Evolutionary conservation across 2,113 vertebrate genomes (phyloP).

Genomic region (Pseudonaja textilis): DNA sequence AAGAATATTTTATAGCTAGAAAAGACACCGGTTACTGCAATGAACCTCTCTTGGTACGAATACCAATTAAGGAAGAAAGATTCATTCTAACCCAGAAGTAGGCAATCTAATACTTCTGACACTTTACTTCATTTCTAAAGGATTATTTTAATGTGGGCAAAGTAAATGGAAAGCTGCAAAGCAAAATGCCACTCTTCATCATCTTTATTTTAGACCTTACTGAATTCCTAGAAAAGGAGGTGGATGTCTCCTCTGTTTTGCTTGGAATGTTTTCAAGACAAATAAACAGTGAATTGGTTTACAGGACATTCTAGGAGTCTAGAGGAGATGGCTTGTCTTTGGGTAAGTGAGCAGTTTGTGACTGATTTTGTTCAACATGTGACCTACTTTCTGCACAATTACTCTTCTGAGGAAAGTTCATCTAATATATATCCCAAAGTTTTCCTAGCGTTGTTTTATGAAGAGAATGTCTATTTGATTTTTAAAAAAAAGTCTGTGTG

Average conservation of each 20-base stretch:
- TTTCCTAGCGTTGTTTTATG: neutral
- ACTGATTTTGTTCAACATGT: neutral
- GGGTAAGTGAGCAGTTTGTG: neutral
- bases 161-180: neutral
- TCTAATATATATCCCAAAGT: neutral
- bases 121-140: neutral
- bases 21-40: conserved; percentile 11
- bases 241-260: neutral
- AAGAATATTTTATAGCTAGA: rapidly evolving
- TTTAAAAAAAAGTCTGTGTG: neutral
- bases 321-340: neutral
- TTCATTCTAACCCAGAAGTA: neutral
- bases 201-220: neutral
- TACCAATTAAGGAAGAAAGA: neutral
- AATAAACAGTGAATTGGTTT: neutral
- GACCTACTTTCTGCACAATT: neutral
- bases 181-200: neutral
- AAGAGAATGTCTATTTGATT: neutral
- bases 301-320: neutral
- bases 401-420: neutral
- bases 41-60: neutral
- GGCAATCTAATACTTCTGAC: neutral
- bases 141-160: neutral
- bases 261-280: neutral
- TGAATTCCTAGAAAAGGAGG: neutral